Conservation (phyloP, 2,888 invertebrate genomes). For the Drosophila paranaensis region DNA sequence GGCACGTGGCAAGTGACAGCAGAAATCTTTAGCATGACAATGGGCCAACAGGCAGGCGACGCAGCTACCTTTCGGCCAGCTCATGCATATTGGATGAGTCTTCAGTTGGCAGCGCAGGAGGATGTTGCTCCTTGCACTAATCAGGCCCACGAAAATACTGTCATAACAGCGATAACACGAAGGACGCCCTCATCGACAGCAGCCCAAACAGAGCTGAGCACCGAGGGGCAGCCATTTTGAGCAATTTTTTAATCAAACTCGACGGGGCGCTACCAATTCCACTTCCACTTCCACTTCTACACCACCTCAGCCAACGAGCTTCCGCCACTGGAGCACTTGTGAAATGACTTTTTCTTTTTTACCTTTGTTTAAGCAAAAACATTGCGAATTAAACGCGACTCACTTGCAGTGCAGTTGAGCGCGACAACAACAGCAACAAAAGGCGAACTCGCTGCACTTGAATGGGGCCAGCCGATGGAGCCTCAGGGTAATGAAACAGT, state of each 20-base stretch:
- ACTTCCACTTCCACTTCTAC: constrained; percentile 1
- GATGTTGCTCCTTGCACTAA: constrained; percentile 51
- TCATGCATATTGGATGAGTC: constrained; percentile 78
- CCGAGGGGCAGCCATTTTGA: constrained; percentile 47
- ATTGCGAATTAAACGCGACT: constrained; percentile 83
- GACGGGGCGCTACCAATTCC: constrained; percentile 27
- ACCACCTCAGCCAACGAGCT: neutral
- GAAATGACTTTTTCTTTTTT: constrained; percentile 74
- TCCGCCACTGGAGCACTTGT: constrained; percentile 61
- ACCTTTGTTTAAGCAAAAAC: constrained; percentile 73
- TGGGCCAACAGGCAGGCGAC: constrained; percentile 27
- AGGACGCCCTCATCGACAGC: constrained; percentile 39
- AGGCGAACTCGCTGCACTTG: constrained; percentile 54
- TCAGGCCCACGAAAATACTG: constrained; percentile 61
- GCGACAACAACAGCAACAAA: constrained; percentile 58
- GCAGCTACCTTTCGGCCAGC: constrained; percentile 64
- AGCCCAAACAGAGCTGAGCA: constrained; percentile 6
- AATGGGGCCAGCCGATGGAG: constrained; percentile 35
- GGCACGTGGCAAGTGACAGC: constrained; percentile 78
- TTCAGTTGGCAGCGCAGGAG: neutral
- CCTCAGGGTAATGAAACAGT: neutral
- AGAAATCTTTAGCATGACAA: constrained; percentile 79
- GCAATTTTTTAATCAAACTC: constrained; percentile 52
- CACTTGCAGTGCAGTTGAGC: constrained; percentile 78
- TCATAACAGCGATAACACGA: constrained; percentile 75